Evolutionary conservation across 2,113 vertebrate genomes (phyloP).

Genomic region (Neoarius graeffei): DNA sequence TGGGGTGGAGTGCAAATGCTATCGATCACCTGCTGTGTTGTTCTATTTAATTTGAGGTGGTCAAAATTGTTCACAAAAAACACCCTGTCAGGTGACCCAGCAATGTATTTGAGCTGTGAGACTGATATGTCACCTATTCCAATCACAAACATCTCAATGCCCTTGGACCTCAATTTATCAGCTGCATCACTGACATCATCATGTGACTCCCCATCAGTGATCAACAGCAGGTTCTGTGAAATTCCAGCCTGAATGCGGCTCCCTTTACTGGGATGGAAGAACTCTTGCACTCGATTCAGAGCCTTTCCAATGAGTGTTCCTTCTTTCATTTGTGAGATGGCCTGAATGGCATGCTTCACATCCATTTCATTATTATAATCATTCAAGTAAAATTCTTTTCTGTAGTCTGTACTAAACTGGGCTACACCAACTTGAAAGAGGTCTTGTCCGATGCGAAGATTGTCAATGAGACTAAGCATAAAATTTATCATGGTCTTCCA

Average conservation of each 20-base stretch:
- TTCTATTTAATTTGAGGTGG: constrained; percentile 60
- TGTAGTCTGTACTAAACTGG: constrained; percentile 69
- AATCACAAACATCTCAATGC: constrained; percentile 69
- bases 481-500: constrained; percentile 74
- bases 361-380: constrained; percentile 42
- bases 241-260: constrained; percentile 58
- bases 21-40: constrained; percentile 59
- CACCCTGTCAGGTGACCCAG: constrained; percentile 52
- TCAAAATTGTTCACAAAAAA: constrained; percentile 66
- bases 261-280: constrained; percentile 67
- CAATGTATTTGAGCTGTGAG: constrained; percentile 69
- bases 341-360: constrained; percentile 60
- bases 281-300: constrained; percentile 55
- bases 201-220: constrained; percentile 73
- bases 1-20: constrained; percentile 62
- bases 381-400: constrained; percentile 73
- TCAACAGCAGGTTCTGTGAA: constrained; percentile 76
- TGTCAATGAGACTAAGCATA: constrained; percentile 61
- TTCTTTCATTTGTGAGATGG: constrained; percentile 50
- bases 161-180: constrained; percentile 46
- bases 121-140: constrained; percentile 63
- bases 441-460: constrained; percentile 66
- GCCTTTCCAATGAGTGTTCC: constrained; percentile 65
- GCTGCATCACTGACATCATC: constrained; percentile 60
- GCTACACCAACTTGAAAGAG: constrained; percentile 70